Evolutionary conservation across 2,113 vertebrate species (phyloP).

Genomic region (Deroptyus accipitrinus): DNA sequence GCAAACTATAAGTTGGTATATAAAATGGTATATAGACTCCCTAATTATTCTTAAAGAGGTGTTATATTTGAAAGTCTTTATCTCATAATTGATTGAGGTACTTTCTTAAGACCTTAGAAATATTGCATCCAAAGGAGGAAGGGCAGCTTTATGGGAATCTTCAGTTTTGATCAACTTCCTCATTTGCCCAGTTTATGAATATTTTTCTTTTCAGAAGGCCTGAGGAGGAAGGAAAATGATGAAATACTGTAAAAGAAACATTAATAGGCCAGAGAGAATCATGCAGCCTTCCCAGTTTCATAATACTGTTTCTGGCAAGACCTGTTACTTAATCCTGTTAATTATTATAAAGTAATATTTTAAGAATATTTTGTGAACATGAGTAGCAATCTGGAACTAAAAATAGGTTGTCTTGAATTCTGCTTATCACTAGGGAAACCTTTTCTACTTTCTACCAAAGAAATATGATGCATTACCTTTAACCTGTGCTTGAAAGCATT

Average conservation of each 20-base stretch:
- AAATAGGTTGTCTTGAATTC: not conserved
- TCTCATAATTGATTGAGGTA: not conserved
- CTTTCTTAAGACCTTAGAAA: not conserved
- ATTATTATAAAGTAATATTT: not conserved
- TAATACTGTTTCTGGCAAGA: not conserved
- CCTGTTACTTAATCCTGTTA: not conserved
- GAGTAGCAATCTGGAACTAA: not conserved
- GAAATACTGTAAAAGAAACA: slow-evolving; percentile 1
- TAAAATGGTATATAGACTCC: not conserved
- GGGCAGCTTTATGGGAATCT: not conserved
- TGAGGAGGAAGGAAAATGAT: slow-evolving; percentile 23
- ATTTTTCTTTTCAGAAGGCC: not conserved
- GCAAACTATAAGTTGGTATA: rapidly evolving
- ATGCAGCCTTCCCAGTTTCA: not conserved
- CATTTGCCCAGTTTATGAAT: not conserved
- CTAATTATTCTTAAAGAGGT: not conserved
- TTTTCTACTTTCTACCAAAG: not conserved
- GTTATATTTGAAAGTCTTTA: not conserved
- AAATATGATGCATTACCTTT: not conserved
- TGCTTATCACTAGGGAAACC: not conserved
- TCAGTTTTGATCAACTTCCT: not conserved
- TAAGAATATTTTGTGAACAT: not conserved
- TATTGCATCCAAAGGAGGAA: not conserved
- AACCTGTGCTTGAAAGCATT: not conserved
- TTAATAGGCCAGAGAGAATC: not conserved